Conservation (phyloP, 2,888 invertebrate genomes). For the Drosophila ustulata region DNA sequence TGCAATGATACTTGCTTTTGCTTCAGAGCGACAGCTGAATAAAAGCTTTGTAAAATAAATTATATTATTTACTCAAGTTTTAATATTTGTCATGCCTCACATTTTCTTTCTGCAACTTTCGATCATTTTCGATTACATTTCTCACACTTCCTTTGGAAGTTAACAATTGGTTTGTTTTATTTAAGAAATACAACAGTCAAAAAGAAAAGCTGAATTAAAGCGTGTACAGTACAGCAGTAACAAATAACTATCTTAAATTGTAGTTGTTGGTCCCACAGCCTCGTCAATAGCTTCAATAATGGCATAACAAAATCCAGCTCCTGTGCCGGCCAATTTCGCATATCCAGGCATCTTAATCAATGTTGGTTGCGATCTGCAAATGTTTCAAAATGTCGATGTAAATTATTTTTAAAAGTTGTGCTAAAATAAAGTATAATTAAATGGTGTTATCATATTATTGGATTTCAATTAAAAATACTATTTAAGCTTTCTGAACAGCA, state of each 20-base stretch:
- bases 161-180: conserved; percentile 29
- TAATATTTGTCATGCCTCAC: too few species aligned
- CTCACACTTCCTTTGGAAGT: not conserved
- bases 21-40: not conserved
- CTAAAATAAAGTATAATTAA: too few species aligned
- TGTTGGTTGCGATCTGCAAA: conserved; percentile 77
- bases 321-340: conserved; percentile 80
- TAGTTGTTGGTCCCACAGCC: not conserved
- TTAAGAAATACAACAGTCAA: conserved; percentile 21
- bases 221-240: not conserved
- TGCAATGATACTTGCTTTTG: conserved; percentile 12
- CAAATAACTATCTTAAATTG: not conserved
- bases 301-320: conserved; percentile 84
- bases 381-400: not conserved
- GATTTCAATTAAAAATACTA: too few species aligned
- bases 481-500: too few species aligned
- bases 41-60: too few species aligned
- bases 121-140: too few species aligned
- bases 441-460: too few species aligned
- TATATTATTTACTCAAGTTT: too few species aligned
- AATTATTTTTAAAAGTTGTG: too few species aligned
- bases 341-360: conserved; percentile 71
- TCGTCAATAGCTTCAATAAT: conserved; percentile 53
- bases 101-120: too few species aligned
- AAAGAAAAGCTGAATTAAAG: conserved; percentile 2